These are phyloP conservation scores for Echinometra lucunter DNA, from an alignment of 53 echinoderm and acorn worm species.

Conservation along the genomic window DNA sequence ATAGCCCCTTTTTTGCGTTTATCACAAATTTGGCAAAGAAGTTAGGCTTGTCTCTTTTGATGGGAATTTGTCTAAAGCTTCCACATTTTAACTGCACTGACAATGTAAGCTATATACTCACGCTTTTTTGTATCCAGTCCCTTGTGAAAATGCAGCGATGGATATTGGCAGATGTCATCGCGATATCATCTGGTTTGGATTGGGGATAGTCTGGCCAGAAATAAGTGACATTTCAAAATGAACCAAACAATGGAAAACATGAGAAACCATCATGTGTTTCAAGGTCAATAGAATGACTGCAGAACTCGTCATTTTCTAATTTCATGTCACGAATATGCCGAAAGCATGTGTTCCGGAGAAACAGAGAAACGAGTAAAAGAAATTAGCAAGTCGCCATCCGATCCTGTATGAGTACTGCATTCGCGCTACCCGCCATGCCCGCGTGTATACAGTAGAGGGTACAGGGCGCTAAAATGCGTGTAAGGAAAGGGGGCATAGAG, in stretches of 20 bases:
- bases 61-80: not conserved
- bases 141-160: not conserved
- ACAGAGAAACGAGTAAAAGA: not conserved
- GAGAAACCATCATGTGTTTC: not conserved
- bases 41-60: conserved; percentile 20
- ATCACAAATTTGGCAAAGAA: conserved; percentile 5
- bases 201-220: conserved; percentile 14
- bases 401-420: not conserved
- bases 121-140: not conserved
- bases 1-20: no score
- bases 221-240: conserved; percentile 32
- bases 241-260: not conserved
- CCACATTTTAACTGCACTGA: not conserved
- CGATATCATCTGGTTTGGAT: conserved; percentile 17
- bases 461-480: no score
- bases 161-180: conserved; percentile 14
- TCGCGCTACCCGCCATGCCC: no score
- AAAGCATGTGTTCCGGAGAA: not conserved
- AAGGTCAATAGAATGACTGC: conserved; percentile 39
- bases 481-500: no score
- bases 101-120: not conserved
- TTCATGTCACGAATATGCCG: conserved; percentile 37
- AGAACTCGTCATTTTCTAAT: conserved; percentile 43
- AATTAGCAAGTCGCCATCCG: not conserved
- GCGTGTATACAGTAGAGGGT: no score